phyloP scores from a whole-genome alignment of 2,888 invertebrate species.

The Heterodera filipjevi region DNA sequence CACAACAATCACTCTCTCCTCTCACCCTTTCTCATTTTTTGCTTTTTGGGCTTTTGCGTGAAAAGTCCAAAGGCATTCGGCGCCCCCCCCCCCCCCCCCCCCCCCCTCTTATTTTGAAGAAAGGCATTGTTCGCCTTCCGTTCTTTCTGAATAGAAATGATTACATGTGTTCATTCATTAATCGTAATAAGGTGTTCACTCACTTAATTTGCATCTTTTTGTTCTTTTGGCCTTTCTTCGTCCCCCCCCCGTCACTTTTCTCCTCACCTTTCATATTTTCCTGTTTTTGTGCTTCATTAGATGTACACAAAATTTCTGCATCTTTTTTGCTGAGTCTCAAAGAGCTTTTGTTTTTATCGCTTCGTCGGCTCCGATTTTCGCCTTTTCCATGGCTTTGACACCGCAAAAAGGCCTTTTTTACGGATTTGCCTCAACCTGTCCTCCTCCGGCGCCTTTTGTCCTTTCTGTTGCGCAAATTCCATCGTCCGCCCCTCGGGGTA shows the following conservation, averaged over 20 bases:
- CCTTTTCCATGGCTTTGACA: neutral
- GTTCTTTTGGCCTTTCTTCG: too few relatives aligned
- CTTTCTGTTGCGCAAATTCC: conserved; percentile 5
- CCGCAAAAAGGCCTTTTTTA: neutral
- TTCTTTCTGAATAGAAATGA: too few relatives aligned
- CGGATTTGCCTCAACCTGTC: neutral
- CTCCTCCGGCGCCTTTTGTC: neutral
- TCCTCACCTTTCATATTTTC: neutral
- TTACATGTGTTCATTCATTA: too few relatives aligned
- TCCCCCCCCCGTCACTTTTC: too few relatives aligned
- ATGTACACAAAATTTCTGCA: neutral
- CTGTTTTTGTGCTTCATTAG: neutral
- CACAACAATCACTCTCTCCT: neutral
- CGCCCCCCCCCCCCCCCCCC: neutral
- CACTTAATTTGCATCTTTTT: too few relatives aligned
- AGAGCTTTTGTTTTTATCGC: neutral
- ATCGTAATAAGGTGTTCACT: too few relatives aligned
- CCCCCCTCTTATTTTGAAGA: too few relatives aligned
- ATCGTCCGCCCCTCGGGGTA: neutral
- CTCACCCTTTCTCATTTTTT: neutral
- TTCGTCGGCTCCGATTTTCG: neutral
- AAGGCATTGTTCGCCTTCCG: too few relatives aligned
- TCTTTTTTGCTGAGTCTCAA: neutral
- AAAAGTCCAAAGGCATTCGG: neutral
- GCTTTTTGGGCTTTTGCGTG: neutral